These are phyloP conservation scores for Prionailurus viverrinus DNA, from an alignment of 2,113 vertebrate species.

Conservation along the genomic window DNA sequence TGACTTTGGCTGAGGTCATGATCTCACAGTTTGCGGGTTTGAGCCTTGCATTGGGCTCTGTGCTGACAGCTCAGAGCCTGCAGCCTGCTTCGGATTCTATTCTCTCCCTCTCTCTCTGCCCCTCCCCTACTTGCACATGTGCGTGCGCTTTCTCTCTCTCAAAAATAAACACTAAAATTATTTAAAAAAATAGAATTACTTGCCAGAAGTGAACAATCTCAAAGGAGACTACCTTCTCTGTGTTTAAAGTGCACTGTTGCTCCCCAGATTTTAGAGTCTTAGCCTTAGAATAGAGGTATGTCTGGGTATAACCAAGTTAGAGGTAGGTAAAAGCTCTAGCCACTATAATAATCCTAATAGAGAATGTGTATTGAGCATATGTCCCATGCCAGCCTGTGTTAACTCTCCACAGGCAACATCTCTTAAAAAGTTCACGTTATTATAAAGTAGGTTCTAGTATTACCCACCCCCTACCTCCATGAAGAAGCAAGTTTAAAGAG, in stretches of 20 bases:
- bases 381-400: not conserved
- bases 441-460: not conserved
- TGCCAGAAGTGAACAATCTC: slow-evolving; percentile 15
- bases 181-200: not conserved
- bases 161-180: too few relatives aligned
- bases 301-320: slow-evolving; percentile 8
- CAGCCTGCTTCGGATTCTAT: too few relatives aligned
- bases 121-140: too few relatives aligned
- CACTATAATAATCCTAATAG: not conserved
- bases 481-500: slow-evolving; percentile 2
- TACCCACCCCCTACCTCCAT: not conserved
- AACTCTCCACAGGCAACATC: not conserved
- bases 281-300: not conserved
- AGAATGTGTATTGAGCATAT: not conserved
- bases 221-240: slow-evolving; percentile 18
- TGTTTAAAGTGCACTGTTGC: slow-evolving; percentile 38
- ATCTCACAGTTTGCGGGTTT: too few relatives aligned
- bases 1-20: too few relatives aligned
- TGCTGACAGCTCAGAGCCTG: too few relatives aligned
- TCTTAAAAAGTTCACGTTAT: slow-evolving; percentile 17
- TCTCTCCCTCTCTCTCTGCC: too few relatives aligned
- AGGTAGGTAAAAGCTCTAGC: not conserved
- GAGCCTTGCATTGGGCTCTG: too few relatives aligned
- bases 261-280: slow-evolving; percentile 8
- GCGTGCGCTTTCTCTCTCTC: too few relatives aligned